Evolutionary conservation across 2,888 invertebrate species (phyloP).

Genomic region (Lithosia quadra): DNA sequence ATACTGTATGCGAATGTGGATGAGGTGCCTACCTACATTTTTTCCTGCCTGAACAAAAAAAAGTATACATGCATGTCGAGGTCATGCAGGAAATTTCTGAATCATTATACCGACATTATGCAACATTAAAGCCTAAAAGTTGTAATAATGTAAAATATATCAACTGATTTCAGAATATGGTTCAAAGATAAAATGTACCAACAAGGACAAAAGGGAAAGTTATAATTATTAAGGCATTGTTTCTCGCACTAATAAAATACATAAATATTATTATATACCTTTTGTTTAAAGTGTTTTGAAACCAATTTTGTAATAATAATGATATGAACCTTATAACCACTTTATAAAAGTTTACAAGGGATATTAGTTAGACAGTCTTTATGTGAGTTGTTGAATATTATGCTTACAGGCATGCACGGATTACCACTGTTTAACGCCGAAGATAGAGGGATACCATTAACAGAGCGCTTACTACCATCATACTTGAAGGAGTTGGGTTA

Average conservation of each 20-base stretch:
- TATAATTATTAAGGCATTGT: conserved; percentile 16
- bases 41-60: too few species aligned
- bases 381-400: neutral
- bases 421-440: conserved; percentile 76
- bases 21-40: too few species aligned
- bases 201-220: conserved; percentile 18
- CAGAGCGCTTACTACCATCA: conserved; percentile 87
- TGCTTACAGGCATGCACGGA: conserved; percentile 80
- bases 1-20: too few species aligned
- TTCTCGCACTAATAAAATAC: conserved; percentile 9
- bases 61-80: neutral
- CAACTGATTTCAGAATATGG: conserved; percentile 10
- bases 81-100: neutral
- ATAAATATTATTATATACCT: conserved; percentile 7
- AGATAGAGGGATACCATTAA: conserved; percentile 80
- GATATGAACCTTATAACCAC: neutral
- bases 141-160: conserved; percentile 1
- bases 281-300: conserved; percentile 9
- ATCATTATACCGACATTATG: neutral
- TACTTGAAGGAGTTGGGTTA: conserved; percentile 91
- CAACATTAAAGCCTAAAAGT: neutral
- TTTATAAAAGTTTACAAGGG: too few species aligned
- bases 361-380: too few species aligned
- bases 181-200: conserved; percentile 14
- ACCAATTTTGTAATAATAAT: neutral